Base-by-base conservation (phyloP, 2,888 invertebrate genomes). In the Melanargia galathea region DNA sequence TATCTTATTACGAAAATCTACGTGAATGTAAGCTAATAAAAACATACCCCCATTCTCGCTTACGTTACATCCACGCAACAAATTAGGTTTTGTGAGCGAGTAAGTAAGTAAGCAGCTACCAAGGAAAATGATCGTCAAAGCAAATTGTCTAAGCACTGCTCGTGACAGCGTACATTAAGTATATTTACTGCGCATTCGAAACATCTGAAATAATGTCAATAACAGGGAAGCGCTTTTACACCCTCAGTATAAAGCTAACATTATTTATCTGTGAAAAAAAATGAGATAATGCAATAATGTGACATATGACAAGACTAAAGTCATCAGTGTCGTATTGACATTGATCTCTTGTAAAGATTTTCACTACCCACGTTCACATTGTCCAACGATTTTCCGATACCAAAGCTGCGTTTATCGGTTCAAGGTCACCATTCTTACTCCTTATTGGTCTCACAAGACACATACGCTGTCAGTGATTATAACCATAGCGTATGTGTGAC, bases 191-290 rank as follows among this genome's bases (percentile, higher is more conserved):
- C 61, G 35, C 66, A 66, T 68, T 68, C 66, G 68, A 65, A 65
- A 68, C 65, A 68, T 58, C 66, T 61, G 70, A 68, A 64, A 70
- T 68, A 68, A 70, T 66, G 70, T 68, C 70, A 64, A 70, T 70
- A 70, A 57, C 70, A 70, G 65, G 60, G 45, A 45, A 20, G 10
- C 6, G 33, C 40, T 10, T 24, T 66, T 60, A 48, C 30, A 63
- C 52, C 30, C 5, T 35, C 24, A 43, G n/a, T 57, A 43, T 49
- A n/a, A n/a, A 10, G 40, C 6, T 11, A 49, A 48, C n/a, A 35
- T 35, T 38, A 22, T 43, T 10, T 38, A 7, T 11, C 11, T 13
- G 13, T 24, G 4, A 4, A 46, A 46, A 46, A 48, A 4, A 48
- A 48, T 13, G 24, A 7, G 11, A 46, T n/a, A n/a, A n/a, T n/a